These are phyloP conservation scores for Campylomormyrus numenius DNA, from an alignment of 2,113 vertebrate species.

Conservation along the genomic window DNA sequence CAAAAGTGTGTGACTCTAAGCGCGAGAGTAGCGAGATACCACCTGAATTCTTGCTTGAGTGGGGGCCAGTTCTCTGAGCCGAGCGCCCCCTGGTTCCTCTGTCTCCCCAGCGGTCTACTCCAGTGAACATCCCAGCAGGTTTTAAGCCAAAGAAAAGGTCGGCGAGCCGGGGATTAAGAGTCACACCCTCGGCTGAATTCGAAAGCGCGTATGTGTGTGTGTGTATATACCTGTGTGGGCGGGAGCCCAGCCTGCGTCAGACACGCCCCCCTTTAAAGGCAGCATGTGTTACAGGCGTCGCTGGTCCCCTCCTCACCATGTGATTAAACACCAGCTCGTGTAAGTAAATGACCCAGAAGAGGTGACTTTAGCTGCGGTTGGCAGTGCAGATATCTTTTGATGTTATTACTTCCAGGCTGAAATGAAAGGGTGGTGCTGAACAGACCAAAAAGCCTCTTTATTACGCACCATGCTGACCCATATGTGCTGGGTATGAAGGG, in stretches of 20 bases:
- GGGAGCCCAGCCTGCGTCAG: neutral
- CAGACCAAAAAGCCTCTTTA: neutral
- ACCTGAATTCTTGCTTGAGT: neutral
- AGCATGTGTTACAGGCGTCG: neutral
- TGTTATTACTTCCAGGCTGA: neutral
- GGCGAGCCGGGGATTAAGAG: conserved; percentile 30
- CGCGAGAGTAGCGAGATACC: neutral
- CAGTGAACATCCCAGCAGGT: neutral
- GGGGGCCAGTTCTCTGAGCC: too few relatives aligned
- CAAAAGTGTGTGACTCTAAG: neutral
- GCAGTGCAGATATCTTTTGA: neutral
- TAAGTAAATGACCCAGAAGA: neutral
- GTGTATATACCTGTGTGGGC: conserved; percentile 6
- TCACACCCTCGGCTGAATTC: conserved; percentile 47
- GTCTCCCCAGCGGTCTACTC: neutral
- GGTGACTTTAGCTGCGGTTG: neutral
- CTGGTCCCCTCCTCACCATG: neutral
- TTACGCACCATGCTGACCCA: neutral
- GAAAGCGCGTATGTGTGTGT: conserved; percentile 10
- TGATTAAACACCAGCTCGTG: conserved; percentile 1
- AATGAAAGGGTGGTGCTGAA: neutral
- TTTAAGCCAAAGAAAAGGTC: neutral
- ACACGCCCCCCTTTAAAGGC: neutral
- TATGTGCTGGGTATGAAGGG: neutral
- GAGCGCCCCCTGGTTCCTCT: too few relatives aligned